Base-by-base conservation (phyloP, 2,113 vertebrate genomes). In the Heliornis fulica region DNA sequence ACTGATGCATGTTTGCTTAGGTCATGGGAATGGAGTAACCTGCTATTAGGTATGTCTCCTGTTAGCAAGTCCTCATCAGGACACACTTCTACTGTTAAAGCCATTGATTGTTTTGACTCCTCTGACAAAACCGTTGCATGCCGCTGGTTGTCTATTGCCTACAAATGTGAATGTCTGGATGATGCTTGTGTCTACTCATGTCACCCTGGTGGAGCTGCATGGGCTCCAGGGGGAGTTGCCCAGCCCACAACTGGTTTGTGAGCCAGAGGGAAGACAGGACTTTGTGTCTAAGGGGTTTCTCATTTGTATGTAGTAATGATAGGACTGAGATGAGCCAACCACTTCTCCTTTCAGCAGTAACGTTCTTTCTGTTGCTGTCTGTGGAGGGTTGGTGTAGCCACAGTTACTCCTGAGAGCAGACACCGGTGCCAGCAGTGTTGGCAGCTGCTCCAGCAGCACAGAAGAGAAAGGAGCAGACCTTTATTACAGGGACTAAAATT, bases 91-190 rank as follows among this genome's bases (percentile, higher is more conserved):
- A 23, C 63, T 89, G 68, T 91, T 76, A 93, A 94, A 93, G 68
- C 89, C 85, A 56, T 94, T 1, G 1, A 36, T 63, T 92, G 69
- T 85, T 93, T 89, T 66, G 26, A 77, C 71, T 92, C 68, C 50
- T 70, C 92, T 94, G 83, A 95, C 66, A 28, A 83, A 94, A 81
- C 54, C 1, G 1, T 96, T 95, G 98, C 97, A 97, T 97, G 97
- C 94, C 3, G 16, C 87, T 94, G 36, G 25, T 63, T 94, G 82
- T 96, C 84, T 92, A 29, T 86, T 79, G 51, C 79, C 89, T 69
- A 38, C 89, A 34, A 65, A 9, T 94, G 87, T 96, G 92, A 79
- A 54, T 71, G 63, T 87, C 61, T 92, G 87, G 81, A 64, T 40
- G 80, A 93, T 95, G 75, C 72, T 96, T 82, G 31, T 9, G 69